Base-by-base conservation (phyloP, 2,113 vertebrate species). In the Xiphophorus hellerii region DNA sequence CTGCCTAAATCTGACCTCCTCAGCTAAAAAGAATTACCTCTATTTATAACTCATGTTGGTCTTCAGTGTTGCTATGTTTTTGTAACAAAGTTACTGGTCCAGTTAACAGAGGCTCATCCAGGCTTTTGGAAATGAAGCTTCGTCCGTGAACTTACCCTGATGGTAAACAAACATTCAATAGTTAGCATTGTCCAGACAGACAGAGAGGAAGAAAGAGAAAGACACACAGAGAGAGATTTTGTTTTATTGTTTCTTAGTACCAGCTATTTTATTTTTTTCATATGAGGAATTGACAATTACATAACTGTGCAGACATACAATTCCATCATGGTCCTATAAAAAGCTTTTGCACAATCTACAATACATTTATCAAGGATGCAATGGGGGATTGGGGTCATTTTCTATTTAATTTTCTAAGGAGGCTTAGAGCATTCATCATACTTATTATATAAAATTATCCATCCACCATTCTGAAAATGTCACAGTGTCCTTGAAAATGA, bases 391-490 rank as follows among this genome's bases (percentile, higher is more conserved):
- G 7, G 0, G 6, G 12, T 35, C 39, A 48, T 51, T 42, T 28
- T 60, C n/a, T 28, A 27, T 39, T 29, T 39, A 29, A 22, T 74
- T 67, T 67, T 67, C 17, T 30, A 7, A 5, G 27, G 0, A 15
- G 11, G 22, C 20, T 62, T 11, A 27, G 29, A 65, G 31, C 33
- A 66, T 69, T 73, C 30, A 35, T 22, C 22, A 25, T 8, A 54
- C 25, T 71, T 58, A 80, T 28, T 17, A 30, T n/a, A 76, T 65
- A 65, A 54, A 82, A 66, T 9, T 28, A 31, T 8, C 12, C 2
- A 12, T 58, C 68, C 20, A 33, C 44, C 11, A 8, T 5, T 58
- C 29, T 69, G 67, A 51, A 69, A 51, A 51, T 54, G 29, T 29
- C 44, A 13, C 1, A 30, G 2, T 31, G 28, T 69, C 67, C 44